Evolutionary conservation across 2,797 vertebrate species (phyloP).

Genomic region (Girardinus metallicus): DNA sequence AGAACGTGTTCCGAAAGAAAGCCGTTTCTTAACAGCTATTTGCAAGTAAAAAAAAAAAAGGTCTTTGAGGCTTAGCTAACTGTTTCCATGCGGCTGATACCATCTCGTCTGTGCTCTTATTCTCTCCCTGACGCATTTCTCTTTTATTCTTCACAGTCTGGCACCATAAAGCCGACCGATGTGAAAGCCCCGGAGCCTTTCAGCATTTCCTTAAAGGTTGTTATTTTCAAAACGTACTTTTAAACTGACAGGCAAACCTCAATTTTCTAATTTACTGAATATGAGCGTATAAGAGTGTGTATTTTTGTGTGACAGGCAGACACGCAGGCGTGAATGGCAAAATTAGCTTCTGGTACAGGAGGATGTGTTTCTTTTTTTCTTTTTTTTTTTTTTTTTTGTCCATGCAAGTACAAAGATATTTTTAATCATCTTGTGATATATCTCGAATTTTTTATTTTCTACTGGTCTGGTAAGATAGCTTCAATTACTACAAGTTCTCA

Average conservation of each 20-base stretch:
- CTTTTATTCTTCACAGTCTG: slow-evolving; percentile 58
- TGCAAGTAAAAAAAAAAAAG: slow-evolving; percentile 35
- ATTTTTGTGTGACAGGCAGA: no score
- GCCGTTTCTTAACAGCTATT: slow-evolving; percentile 60
- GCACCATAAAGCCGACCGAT: slow-evolving; percentile 49
- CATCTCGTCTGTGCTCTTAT: slow-evolving; percentile 53
- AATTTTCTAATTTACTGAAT: no score
- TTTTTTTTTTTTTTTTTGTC: background rate
- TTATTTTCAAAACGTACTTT: no score
- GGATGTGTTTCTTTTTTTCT: background rate
- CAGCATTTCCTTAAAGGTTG: no score
- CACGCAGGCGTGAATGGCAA: slow-evolving; percentile 36
- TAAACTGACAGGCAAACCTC: no score
- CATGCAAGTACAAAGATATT: slow-evolving; percentile 8
- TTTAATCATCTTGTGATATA: slow-evolving; percentile 23
- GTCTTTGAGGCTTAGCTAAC: slow-evolving; percentile 61
- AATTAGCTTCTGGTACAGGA: slow-evolving; percentile 25
- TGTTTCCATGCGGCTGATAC: slow-evolving; percentile 74
- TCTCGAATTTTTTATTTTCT: slow-evolving; percentile 15
- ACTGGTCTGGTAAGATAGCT: background rate
- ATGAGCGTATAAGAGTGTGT: no score
- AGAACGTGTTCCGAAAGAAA: slow-evolving; percentile 52
- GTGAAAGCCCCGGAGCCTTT: slow-evolving; percentile 48
- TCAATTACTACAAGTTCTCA: background rate
- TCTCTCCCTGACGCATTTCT: slow-evolving; percentile 36